Evolutionary conservation across 2,888 invertebrate genomes (phyloP).

Genomic region (Cremastinae sp.): DNA sequence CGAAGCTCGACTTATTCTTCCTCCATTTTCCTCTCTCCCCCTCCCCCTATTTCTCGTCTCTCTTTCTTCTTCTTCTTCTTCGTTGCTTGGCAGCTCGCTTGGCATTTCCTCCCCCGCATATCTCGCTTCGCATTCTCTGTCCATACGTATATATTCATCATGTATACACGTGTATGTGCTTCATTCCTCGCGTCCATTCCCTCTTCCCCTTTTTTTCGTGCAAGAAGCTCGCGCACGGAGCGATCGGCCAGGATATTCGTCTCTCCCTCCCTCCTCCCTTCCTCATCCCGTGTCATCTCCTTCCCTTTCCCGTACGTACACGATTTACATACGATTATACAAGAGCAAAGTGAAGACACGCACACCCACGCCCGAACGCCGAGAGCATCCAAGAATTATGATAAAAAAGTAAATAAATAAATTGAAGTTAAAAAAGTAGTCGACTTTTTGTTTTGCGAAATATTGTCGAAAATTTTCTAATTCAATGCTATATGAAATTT

Average conservation of each 20-base stretch:
- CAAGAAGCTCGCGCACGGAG: slow-evolving; percentile 40
- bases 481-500: no score
- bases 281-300: slow-evolving; percentile 49
- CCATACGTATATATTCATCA: no score
- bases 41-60: slow-evolving; percentile 9
- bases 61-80: slow-evolving; percentile 26
- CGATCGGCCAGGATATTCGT: slow-evolving; percentile 39
- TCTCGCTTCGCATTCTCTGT: slow-evolving; percentile 22
- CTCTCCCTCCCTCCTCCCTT: slow-evolving; percentile 16
- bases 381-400: slow-evolving; percentile 50
- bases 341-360: slow-evolving; percentile 75
- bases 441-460: no score
- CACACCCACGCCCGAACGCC: slow-evolving; percentile 76
- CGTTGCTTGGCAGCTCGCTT: slow-evolving; percentile 56
- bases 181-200: slow-evolving; percentile 49
- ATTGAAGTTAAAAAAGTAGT: slow-evolving; percentile 41
- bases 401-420: slow-evolving; percentile 51
- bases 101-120: slow-evolving; percentile 49
- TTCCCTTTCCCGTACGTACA: slow-evolving; percentile 70
- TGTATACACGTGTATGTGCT: no score
- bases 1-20: slow-evolving; percentile 51
- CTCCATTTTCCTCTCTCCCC: slow-evolving; percentile 35
- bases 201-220: slow-evolving; percentile 28
- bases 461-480: no score
- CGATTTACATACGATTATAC: slow-evolving; percentile 80